Conservation (phyloP, 2,113 vertebrate species). For the Atractosteus spatula region DNA sequence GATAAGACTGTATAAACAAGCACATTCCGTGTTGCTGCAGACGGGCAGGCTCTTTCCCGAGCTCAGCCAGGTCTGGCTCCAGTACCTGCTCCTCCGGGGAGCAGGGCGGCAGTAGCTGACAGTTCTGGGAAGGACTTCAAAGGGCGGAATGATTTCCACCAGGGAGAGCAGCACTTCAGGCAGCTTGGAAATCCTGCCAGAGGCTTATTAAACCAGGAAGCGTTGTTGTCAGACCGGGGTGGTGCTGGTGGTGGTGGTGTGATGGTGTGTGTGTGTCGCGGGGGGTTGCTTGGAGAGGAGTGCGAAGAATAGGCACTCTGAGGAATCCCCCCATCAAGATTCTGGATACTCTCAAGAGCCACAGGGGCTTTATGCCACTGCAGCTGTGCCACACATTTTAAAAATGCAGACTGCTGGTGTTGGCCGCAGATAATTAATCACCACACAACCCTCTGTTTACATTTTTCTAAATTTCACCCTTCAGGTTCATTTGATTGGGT, state of each 20-base stretch:
- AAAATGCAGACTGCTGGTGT: too few relatives aligned
- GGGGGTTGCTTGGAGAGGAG: background rate
- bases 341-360: constrained; percentile 29
- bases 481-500: background rate
- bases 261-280: too few relatives aligned
- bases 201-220: constrained; percentile 50
- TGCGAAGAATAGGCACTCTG: background rate
- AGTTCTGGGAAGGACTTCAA: constrained; percentile 63
- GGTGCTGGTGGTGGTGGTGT: background rate
- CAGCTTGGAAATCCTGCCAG: constrained; percentile 54
- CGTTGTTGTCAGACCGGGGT: constrained; percentile 34
- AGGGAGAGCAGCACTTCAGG: constrained; percentile 50
- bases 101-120: constrained; percentile 52
- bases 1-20: constrained; percentile 67
- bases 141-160: constrained; percentile 54
- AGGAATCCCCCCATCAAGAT: background rate
- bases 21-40: constrained; percentile 50
- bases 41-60: constrained; percentile 44
- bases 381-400: constrained; percentile 24
- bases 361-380: constrained; percentile 38
- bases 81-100: constrained; percentile 52
- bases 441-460: too few relatives aligned
- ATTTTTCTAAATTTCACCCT: background rate
- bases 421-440: too few relatives aligned
- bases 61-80: constrained; percentile 44